Conservation (phyloP, 2,113 vertebrate species). For the Meriones unguiculatus region DNA sequence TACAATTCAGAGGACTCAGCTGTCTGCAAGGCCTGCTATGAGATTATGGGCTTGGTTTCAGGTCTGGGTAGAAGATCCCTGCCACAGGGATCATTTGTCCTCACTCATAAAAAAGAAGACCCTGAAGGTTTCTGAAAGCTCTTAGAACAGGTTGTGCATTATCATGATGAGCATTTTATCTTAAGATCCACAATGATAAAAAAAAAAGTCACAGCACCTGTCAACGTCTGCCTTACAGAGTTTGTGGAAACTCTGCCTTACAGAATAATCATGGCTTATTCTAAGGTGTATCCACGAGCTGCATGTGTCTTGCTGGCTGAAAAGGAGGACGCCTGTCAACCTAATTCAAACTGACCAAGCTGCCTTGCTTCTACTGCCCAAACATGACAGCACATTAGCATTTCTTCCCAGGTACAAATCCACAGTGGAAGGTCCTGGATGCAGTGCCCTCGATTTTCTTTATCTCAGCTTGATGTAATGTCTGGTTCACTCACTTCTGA, state of each 20-base stretch:
- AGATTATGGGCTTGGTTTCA: background rate
- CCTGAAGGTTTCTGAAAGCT: slow-evolving; percentile 76
- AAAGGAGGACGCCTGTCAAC: background rate
- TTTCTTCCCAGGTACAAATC: background rate
- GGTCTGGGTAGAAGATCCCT: rapidly evolving
- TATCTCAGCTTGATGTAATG: background rate
- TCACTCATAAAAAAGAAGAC: slow-evolving; percentile 65
- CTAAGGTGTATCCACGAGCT: background rate
- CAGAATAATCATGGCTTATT: background rate
- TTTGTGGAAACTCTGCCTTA: background rate
- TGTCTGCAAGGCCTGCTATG: background rate
- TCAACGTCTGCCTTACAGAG: slow-evolving; percentile 11
- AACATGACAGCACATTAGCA: background rate
- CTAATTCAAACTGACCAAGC: rapidly evolving
- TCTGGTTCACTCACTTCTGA: background rate
- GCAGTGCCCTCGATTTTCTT: background rate
- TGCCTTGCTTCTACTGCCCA: background rate
- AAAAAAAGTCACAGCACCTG: slow-evolving; percentile 82
- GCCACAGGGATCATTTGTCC: background rate
- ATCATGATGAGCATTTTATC: background rate
- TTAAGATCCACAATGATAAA: slow-evolving; percentile 44
- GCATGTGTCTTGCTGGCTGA: too few relatives aligned
- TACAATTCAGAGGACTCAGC: rapidly evolving
- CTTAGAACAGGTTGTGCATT: slow-evolving; percentile 50
- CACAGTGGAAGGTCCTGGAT: background rate